A percentile compares a stretch with the other conserved stretches of the same genome.
phyloP scores from a whole-genome alignment of 1,140 invertebrate genomes.

The Hyles euphorbiae region DNA sequence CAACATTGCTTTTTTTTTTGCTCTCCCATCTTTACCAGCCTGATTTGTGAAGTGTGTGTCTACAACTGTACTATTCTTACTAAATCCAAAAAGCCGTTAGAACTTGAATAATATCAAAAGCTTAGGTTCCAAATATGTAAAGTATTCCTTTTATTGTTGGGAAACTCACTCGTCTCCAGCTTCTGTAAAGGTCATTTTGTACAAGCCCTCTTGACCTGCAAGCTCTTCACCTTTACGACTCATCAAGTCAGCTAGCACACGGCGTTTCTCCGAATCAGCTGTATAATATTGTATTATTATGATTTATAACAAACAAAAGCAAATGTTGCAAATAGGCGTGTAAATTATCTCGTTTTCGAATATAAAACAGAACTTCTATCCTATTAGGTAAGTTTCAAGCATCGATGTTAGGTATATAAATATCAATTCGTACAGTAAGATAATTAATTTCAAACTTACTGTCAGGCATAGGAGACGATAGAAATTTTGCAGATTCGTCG shows the following conservation, averaged over 20 bases:
- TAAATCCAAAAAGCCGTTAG: too few relatives aligned
- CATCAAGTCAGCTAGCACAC: slow-evolving; percentile 44
- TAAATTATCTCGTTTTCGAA: background rate
- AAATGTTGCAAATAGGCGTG: background rate
- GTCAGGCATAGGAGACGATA: slow-evolving; percentile 41
- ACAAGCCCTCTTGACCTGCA: slow-evolving; percentile 32
- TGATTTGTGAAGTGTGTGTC: too few relatives aligned
- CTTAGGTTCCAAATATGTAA: too few relatives aligned
- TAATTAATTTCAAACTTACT: slow-evolving; percentile 27
- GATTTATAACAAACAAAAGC: background rate
- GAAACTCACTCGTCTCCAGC: slow-evolving; percentile 41
- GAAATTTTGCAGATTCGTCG: slow-evolving; percentile 44
- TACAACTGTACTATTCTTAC: too few relatives aligned
- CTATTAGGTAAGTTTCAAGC: too few relatives aligned
- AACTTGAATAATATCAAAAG: too few relatives aligned
- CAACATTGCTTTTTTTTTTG: too few relatives aligned
- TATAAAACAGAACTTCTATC: too few relatives aligned
- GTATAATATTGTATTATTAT: slow-evolving; percentile 1
- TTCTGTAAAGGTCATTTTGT: slow-evolving; percentile 44
- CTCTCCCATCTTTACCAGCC: too few relatives aligned
- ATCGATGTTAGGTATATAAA: too few relatives aligned
- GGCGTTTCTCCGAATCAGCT: slow-evolving; percentile 40
- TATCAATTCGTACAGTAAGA: too few relatives aligned
- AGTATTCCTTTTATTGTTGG: too few relatives aligned
- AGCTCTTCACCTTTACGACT: slow-evolving; percentile 35